Evolutionary conservation across 1,140 invertebrate genomes (phyloP).

Genomic region (Pachypeltis micranthus): DNA sequence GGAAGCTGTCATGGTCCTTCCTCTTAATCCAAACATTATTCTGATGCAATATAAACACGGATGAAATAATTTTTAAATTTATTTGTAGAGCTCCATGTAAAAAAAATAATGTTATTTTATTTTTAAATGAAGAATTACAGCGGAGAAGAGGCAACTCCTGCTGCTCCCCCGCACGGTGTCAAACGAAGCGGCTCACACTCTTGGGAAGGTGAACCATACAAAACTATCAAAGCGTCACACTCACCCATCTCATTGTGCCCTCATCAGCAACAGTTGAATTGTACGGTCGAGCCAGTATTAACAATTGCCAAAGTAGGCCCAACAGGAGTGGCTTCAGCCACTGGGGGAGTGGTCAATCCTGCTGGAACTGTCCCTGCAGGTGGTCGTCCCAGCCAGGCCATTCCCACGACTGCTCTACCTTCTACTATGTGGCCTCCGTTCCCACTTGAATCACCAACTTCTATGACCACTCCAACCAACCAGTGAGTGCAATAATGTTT

Average conservation of each 20-base stretch:
- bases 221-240: slow-evolving; percentile 36
- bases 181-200: slow-evolving; percentile 44
- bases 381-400: background rate
- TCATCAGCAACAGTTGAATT: too few species aligned
- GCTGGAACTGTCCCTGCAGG: background rate
- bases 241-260: too few species aligned
- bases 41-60: background rate
- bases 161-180: slow-evolving; percentile 35
- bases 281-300: background rate
- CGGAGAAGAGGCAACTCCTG: background rate
- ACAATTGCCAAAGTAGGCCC: background rate
- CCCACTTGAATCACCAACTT: background rate
- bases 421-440: background rate
- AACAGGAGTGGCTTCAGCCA: background rate
- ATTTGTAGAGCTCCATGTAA: background rate
- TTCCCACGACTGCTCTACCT: background rate
- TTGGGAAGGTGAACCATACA: slow-evolving; percentile 42
- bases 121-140: background rate
- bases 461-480: background rate
- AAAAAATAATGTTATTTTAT: too few species aligned
- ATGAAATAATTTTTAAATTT: background rate
- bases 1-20: background rate
- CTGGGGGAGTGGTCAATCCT: background rate
- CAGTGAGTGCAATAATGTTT: background rate
- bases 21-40: background rate